Percentiles rank a stretch among this genome's conserved stretches.
These are phyloP conservation scores for Cyclophora punctaria DNA, from an alignment of 2,888 invertebrate genomes.

Conservation along the genomic window DNA sequence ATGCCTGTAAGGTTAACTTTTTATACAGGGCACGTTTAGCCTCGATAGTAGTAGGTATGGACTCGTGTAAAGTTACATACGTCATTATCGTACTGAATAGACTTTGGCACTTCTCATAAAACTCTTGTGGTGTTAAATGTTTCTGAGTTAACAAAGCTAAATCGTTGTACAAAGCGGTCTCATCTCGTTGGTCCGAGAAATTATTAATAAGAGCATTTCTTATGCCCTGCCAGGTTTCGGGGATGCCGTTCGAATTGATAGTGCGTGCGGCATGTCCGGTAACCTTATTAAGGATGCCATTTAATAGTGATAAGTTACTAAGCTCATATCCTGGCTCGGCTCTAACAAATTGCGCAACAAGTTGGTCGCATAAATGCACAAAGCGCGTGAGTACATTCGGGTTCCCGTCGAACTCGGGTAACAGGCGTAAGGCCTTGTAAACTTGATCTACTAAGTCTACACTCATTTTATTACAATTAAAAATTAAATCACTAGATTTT, in stretches of 20 bases:
- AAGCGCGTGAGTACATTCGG: no score
- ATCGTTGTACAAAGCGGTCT: conserved; percentile 16
- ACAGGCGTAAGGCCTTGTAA: conserved; percentile 3
- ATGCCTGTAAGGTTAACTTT: conserved; percentile 15
- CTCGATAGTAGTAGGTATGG: conserved; percentile 6
- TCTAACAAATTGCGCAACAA: background rate
- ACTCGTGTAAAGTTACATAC: conserved; percentile 11
- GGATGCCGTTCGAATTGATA: conserved; percentile 16
- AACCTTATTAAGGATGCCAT: conserved; percentile 6
- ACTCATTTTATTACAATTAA: background rate
- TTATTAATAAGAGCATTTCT: conserved; percentile 19
- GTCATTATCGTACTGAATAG: conserved; percentile 10
- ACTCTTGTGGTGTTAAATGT: conserved; percentile 6
- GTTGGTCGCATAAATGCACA: background rate
- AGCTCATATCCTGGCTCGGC: no score
- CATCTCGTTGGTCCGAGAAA: conserved; percentile 16
- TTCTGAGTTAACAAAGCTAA: conserved; percentile 9
- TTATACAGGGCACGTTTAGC: conserved; percentile 10
- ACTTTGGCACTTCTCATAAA: conserved; percentile 7
- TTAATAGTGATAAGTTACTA: no score
- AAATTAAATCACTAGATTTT: no score
- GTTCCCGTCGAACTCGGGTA: background rate
- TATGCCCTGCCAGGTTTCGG: conserved; percentile 16
- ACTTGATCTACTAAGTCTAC: background rate
- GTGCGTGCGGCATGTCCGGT: conserved; percentile 1